phyloP scores from a whole-genome alignment of 2,113 vertebrate species.

The Sinosuthora webbiana region DNA sequence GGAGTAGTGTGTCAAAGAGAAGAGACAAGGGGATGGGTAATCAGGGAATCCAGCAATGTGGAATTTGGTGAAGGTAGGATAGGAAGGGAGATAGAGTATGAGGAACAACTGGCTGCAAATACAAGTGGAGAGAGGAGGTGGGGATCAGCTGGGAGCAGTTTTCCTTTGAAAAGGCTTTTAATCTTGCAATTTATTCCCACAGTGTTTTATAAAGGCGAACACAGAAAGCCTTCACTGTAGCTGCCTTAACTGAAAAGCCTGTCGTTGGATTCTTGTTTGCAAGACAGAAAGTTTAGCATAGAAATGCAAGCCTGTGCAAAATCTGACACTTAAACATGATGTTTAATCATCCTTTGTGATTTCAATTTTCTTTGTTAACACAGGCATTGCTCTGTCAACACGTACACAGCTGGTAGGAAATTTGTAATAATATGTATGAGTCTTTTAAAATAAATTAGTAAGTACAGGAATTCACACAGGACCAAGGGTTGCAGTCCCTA shows the following conservation, averaged over 20 bases:
- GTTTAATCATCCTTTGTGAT: slow-evolving; percentile 15
- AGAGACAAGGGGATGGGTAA: neutral
- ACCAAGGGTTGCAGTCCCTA: neutral
- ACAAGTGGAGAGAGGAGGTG: neutral
- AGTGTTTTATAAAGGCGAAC: neutral
- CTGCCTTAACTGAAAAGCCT: neutral
- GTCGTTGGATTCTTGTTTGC: neutral
- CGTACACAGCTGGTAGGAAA: neutral
- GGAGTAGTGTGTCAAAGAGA: neutral
- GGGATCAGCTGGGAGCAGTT: neutral
- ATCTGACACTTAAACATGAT: neutral
- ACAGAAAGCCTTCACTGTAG: slow-evolving; percentile 21
- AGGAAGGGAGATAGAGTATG: neutral
- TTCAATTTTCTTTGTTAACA: neutral
- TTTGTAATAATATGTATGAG: neutral
- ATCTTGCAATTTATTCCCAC: neutral
- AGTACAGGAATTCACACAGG: neutral
- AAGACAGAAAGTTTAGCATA: slow-evolving; percentile 6
- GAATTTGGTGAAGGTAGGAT: neutral
- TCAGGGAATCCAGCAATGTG: neutral
- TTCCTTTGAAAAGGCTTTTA: slow-evolving; percentile 12
- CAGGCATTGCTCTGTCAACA: neutral
- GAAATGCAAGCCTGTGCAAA: slow-evolving; percentile 9
- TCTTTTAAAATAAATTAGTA: slow-evolving; percentile 4
- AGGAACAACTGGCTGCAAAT: neutral